Conservation (phyloP, 2,888 invertebrate species). For the Cataglyphis altisquamis region DNA sequence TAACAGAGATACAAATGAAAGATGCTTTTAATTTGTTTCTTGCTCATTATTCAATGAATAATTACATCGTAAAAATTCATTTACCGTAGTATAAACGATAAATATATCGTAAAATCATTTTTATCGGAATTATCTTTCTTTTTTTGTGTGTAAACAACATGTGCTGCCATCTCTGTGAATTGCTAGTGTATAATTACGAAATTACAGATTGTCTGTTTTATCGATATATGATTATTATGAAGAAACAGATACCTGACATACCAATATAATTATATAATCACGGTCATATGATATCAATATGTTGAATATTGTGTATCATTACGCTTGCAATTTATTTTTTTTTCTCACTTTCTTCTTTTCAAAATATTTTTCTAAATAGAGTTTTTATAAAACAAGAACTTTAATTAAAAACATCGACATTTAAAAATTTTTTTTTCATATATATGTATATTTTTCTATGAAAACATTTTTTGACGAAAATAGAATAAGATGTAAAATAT, state of each 20-base stretch:
- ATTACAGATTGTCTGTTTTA: background rate
- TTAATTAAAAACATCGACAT: background rate
- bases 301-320: background rate
- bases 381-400: background rate
- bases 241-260: background rate
- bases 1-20: background rate
- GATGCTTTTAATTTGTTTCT: background rate
- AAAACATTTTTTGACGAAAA: background rate
- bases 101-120: background rate
- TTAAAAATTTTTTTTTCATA: background rate
- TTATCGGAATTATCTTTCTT: background rate
- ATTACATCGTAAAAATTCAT: background rate
- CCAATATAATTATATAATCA: background rate
- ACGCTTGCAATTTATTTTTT: background rate
- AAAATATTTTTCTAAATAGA: background rate
- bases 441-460: background rate
- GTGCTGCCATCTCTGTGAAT: conserved; percentile 1
- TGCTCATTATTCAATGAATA: background rate
- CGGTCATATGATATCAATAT: background rate
- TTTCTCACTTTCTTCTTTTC: background rate
- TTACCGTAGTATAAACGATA: background rate
- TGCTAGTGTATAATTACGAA: background rate
- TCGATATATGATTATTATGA: background rate
- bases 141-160: conserved; percentile 13
- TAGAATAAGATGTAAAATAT: background rate